phyloP scores from a whole-genome alignment of 2,888 invertebrate species.

The Drosophila macrothrix region DNA sequence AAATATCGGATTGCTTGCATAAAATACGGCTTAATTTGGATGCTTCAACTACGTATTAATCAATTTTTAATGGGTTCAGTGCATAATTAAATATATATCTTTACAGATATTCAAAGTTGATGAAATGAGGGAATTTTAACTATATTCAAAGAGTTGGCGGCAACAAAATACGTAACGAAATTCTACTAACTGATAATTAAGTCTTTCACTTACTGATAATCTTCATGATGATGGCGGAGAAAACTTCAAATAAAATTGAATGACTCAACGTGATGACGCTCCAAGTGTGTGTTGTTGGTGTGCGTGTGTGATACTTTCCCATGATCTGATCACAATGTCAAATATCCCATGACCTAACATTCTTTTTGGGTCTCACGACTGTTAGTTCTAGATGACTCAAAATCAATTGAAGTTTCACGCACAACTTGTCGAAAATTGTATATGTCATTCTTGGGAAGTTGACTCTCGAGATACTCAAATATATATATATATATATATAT shows the following conservation, averaged over 20 bases:
- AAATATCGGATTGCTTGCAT: no score
- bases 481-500: neutral
- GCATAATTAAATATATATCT: no score
- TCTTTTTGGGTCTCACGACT: neutral
- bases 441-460: conserved; percentile 47
- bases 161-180: neutral
- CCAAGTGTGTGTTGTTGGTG: neutral
- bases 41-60: neutral
- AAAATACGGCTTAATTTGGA: neutral
- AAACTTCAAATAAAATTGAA: neutral
- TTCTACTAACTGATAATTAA: neutral
- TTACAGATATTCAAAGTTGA: no score
- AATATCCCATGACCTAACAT: conserved; percentile 27
- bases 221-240: neutral
- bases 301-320: conserved; percentile 11
- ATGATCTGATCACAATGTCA: conserved; percentile 3
- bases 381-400: conserved; percentile 7
- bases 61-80: no score
- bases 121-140: no score
- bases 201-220: neutral
- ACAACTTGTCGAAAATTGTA: conserved; percentile 56
- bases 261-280: neutral
- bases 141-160: neutral
- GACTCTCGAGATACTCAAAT: conserved; percentile 27
- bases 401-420: conserved; percentile 54